Conservation (phyloP, 1,140 invertebrate species). For the Micrasema minimum region DNA sequence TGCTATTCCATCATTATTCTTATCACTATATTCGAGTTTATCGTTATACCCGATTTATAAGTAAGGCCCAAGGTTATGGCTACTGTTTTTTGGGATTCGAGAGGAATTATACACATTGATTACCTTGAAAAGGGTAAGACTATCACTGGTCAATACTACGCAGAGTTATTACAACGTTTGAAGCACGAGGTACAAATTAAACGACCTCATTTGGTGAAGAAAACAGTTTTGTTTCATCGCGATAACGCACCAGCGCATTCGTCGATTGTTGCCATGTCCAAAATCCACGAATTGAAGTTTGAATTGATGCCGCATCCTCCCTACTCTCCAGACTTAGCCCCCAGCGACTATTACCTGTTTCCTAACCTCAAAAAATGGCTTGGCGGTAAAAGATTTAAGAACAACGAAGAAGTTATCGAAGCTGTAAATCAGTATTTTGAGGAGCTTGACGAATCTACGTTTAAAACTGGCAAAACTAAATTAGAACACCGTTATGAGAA, state of each 20-base stretch:
- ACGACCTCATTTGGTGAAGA: background rate
- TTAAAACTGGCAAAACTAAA: background rate
- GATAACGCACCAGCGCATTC: background rate
- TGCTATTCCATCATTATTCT: too few species aligned
- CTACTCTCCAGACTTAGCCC: background rate
- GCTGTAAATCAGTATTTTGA: background rate
- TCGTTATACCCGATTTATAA: too few species aligned
- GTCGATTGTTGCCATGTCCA: background rate
- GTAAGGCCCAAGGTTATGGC: too few species aligned
- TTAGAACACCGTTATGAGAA: background rate
- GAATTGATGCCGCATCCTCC: background rate
- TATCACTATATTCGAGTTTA: too few species aligned
- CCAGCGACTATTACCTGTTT: constrained; percentile 4
- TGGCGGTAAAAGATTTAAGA: background rate
- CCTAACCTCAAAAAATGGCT: background rate
- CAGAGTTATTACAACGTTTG: too few species aligned
- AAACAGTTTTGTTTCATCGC: background rate
- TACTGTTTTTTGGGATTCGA: too few species aligned
- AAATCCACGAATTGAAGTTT: background rate
- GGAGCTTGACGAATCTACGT: background rate
- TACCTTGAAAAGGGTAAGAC: too few species aligned
- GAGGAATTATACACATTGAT: too few species aligned
- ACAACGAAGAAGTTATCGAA: background rate
- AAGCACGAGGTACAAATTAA: background rate
- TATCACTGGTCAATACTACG: too few species aligned